Percentiles rank a stretch among this genome's conserved stretches.
Evolutionary conservation across 2,888 invertebrate genomes (phyloP).

Genomic region (Eupithecia insigniata): DNA sequence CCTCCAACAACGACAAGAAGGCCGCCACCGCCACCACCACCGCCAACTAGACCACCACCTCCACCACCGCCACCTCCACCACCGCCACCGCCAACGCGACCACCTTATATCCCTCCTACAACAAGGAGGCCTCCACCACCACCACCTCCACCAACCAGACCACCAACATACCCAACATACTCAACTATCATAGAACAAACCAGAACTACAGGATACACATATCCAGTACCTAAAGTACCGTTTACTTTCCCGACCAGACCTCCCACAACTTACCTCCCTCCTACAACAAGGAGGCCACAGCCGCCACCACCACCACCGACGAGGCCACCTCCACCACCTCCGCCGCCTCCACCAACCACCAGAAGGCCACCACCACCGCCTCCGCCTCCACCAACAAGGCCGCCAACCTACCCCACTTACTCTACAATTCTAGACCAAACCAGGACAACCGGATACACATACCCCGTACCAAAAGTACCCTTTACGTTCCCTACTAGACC

Average conservation of each 20-base stretch:
- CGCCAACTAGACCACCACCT: constrained; percentile 40
- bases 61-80: constrained; percentile 39
- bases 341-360: constrained; percentile 34
- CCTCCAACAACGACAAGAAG: constrained; percentile 45
- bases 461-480: constrained; percentile 42
- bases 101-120: constrained; percentile 37
- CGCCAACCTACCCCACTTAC: constrained; percentile 44
- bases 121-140: constrained; percentile 41
- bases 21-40: constrained; percentile 41
- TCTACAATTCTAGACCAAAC: constrained; percentile 42
- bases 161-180: constrained; percentile 41
- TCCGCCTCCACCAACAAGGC: constrained; percentile 36
- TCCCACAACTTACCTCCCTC: constrained; percentile 35
- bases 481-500: constrained; percentile 41
- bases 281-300: constrained; percentile 34
- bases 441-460: constrained; percentile 50
- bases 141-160: constrained; percentile 38
- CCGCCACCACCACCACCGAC: constrained; percentile 46
- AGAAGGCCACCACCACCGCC: constrained; percentile 40
- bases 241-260: constrained; percentile 48
- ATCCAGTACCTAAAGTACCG: constrained; percentile 53
- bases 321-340: constrained; percentile 37
- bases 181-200: constrained; percentile 41
- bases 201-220: constrained; percentile 61
- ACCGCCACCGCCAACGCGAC: constrained; percentile 43